Evolutionary conservation across 1,140 invertebrate genomes (phyloP).

Genomic region (Batillaria attramentaria): DNA sequence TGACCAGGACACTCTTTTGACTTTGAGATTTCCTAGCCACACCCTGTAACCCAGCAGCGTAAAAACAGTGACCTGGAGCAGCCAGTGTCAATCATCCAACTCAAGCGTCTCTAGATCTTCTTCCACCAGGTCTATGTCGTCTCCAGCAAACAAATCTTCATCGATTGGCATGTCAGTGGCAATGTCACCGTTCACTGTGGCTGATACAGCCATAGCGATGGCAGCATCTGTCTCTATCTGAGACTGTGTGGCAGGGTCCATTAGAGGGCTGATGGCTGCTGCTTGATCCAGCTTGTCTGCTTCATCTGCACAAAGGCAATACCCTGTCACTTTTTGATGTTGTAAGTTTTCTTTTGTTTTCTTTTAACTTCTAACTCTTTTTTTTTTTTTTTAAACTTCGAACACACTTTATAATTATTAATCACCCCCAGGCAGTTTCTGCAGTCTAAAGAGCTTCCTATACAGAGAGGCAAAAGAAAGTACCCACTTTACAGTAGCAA

Average conservation of each 20-base stretch:
- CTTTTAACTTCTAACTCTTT: no score
- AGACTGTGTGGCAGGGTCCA: constrained; percentile 23
- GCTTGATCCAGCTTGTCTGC: constrained; percentile 59
- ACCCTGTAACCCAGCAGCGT: no score
- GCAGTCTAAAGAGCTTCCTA: no score
- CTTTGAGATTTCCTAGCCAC: no score
- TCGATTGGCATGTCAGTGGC: constrained; percentile 83
- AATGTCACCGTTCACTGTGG: constrained; percentile 58
- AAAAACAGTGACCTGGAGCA: not conserved
- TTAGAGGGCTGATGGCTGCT: constrained; percentile 47
- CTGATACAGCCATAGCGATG: constrained; percentile 62
- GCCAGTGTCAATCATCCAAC: constrained; percentile 50
- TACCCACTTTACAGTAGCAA: no score
- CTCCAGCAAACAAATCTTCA: constrained; percentile 94
- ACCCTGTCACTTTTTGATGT: no score
- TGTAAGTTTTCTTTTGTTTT: no score
- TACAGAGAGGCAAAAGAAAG: no score
- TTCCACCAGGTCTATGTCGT: constrained; percentile 86
- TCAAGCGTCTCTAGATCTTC: constrained; percentile 81
- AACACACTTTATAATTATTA: no score
- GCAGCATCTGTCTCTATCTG: constrained; percentile 53
- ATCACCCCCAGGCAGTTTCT: no score
- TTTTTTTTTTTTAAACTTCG: no score
- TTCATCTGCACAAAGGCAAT: constrained; percentile 47
- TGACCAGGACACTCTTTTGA: no score